phyloP scores from a whole-genome alignment of 2,113 vertebrate species.

The Lasiurus cinereus region DNA sequence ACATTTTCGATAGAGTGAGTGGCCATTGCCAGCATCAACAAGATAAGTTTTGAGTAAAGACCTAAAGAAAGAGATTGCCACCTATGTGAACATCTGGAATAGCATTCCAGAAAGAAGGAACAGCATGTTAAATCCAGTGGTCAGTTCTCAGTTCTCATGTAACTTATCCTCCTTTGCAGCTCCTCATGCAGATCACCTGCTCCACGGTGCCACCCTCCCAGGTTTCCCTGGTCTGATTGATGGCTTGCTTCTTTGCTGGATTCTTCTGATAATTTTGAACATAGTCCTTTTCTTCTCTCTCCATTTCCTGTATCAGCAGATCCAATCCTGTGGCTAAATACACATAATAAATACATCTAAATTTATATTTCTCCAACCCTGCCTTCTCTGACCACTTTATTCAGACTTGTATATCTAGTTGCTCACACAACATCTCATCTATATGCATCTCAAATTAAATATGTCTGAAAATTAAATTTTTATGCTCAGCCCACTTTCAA shows the following conservation, averaged over 20 bases:
- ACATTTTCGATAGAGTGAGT: neutral
- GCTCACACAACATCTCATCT: neutral
- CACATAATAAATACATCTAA: neutral
- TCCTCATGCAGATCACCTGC: neutral
- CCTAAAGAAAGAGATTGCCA: neutral
- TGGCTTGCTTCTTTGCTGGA: neutral
- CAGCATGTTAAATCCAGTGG: neutral
- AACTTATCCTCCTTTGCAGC: neutral
- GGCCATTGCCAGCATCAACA: neutral
- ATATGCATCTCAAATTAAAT: neutral
- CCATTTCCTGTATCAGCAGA: neutral
- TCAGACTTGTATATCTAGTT: neutral
- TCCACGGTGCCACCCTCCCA: fast-evolving
- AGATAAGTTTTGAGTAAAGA: neutral
- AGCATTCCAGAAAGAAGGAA: neutral
- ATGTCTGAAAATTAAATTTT: neutral
- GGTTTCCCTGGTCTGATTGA: neutral
- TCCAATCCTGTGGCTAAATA: neutral
- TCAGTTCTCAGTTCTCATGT: neutral
- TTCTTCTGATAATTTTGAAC: neutral
- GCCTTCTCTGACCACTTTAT: constrained; percentile 24
- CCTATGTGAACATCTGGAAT: neutral
- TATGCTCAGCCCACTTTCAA: neutral
- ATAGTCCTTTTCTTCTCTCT: neutral
- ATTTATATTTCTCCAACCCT: constrained; percentile 2